phyloP scores from a whole-genome alignment of 2,888 invertebrate species.

The Synanthedon vespiformis region DNA sequence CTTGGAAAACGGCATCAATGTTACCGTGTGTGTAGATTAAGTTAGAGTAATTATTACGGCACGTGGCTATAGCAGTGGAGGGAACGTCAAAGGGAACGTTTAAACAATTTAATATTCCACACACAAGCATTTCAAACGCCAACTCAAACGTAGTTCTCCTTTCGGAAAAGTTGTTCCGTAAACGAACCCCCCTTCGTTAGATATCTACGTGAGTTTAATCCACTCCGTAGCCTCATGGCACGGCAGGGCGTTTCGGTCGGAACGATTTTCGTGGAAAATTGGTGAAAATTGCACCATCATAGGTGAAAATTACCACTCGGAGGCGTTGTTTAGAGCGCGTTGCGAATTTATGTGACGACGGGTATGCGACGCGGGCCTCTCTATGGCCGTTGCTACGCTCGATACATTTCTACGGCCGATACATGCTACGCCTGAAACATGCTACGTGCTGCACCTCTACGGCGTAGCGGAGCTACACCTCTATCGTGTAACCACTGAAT shows the following conservation, averaged over 20 bases:
- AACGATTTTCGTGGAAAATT: constrained; percentile 58
- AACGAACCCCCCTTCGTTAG: constrained; percentile 67
- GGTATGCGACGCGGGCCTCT: constrained; percentile 29
- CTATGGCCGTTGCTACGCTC: constrained; percentile 1
- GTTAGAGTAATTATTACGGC: constrained; percentile 55
- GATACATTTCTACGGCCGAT: neutral
- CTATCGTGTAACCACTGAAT: too few species aligned
- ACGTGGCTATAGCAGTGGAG: constrained; percentile 40
- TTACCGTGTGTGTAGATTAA: constrained; percentile 40
- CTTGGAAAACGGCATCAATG: constrained; percentile 30
- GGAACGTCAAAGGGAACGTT: constrained; percentile 60
- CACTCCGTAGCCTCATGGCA: constrained; percentile 35
- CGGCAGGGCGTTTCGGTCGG: constrained; percentile 31
- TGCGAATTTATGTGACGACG: constrained; percentile 45
- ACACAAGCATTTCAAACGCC: constrained; percentile 64
- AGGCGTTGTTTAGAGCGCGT: constrained; percentile 51
- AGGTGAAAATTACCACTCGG: constrained; percentile 61
- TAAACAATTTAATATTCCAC: constrained; percentile 69
- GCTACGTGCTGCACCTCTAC: neutral
- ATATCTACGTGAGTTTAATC: constrained; percentile 70
- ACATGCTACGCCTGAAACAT: neutral
- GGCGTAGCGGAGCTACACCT: too few species aligned
- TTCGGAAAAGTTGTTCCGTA: constrained; percentile 63
- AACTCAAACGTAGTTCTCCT: constrained; percentile 62
- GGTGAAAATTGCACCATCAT: constrained; percentile 66